phyloP scores from a whole-genome alignment of 2,113 vertebrate genomes.

The Planiliza haematocheilus region DNA sequence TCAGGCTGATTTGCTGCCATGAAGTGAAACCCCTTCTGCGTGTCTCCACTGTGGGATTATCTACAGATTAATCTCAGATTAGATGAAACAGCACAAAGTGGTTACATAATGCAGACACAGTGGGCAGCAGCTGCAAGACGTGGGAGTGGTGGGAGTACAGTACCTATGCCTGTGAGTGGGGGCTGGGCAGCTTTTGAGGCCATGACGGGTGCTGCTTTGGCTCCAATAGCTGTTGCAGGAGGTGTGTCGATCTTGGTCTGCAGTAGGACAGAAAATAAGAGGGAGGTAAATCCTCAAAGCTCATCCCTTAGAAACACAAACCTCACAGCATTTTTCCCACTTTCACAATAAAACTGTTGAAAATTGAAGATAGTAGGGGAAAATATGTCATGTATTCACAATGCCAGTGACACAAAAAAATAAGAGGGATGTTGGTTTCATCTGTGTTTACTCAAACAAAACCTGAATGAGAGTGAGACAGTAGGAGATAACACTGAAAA shows the following conservation, averaged over 20 bases:
- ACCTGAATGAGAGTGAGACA: background rate
- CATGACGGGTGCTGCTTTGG: slow-evolving; percentile 87
- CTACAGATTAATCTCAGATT: slow-evolving; percentile 53
- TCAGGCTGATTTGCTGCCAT: slow-evolving; percentile 13
- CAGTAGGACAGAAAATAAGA: slow-evolving; percentile 39
- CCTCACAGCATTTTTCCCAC: background rate
- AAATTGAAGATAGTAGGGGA: background rate
- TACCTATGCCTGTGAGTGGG: slow-evolving; percentile 90
- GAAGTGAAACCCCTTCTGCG: slow-evolving; percentile 39
- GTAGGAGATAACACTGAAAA: background rate
- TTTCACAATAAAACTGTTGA: slow-evolving; percentile 1
- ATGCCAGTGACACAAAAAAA: background rate
- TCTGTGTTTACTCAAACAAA: slow-evolving; percentile 20
- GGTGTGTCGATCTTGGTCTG: slow-evolving; percentile 88
- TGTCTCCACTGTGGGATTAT: slow-evolving; percentile 50
- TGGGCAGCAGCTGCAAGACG: slow-evolving; percentile 13
- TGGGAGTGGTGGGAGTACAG: slow-evolving; percentile 32
- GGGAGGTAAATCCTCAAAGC: slow-evolving; percentile 4
- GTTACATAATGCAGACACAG: slow-evolving; percentile 42
- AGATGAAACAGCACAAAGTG: slow-evolving; percentile 15
- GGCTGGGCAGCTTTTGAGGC: slow-evolving; percentile 86
- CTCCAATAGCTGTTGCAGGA: slow-evolving; percentile 82
- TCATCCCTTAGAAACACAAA: slow-evolving; percentile 24
- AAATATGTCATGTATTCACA: slow-evolving; percentile 1
- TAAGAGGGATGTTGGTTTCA: background rate